Conservation (phyloP, 2,113 vertebrate genomes). For the Pongo pygmaeus region DNA sequence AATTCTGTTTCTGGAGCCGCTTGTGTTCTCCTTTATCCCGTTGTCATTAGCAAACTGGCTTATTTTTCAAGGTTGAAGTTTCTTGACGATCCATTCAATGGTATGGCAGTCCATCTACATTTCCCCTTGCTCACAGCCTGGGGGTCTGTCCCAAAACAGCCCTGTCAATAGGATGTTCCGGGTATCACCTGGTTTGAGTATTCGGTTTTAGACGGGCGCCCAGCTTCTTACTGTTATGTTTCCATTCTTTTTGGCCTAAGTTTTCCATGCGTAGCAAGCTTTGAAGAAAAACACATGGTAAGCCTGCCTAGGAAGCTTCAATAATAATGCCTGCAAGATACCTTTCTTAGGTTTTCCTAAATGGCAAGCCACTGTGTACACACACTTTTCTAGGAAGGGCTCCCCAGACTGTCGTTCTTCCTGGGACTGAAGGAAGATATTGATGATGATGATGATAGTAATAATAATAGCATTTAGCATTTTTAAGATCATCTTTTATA, state of each 20-base stretch:
- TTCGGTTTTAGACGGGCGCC: neutral
- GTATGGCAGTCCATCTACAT: neutral
- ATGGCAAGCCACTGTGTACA: neutral
- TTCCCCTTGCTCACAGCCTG: neutral
- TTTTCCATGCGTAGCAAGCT: neutral
- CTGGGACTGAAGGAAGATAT: neutral
- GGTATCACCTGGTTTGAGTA: neutral
- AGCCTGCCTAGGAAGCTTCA: neutral
- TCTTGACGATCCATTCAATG: neutral
- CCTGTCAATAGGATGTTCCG: neutral
- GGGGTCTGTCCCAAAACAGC: neutral
- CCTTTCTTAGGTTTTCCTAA: neutral
- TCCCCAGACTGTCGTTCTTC: neutral
- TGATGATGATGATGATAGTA: neutral
- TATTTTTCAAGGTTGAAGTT: neutral
- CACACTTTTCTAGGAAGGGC: neutral
- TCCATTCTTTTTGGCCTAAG: neutral
- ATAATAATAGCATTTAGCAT: neutral
- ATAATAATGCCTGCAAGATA: neutral
- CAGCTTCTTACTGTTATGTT: neutral
- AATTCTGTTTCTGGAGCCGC: neutral
- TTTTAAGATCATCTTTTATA: neutral
- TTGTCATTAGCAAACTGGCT: neutral
- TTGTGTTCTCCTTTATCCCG: neutral
- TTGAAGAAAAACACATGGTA: neutral